phyloP scores from a whole-genome alignment of 2,797 vertebrate species.

The Iguana delicatissima region DNA sequence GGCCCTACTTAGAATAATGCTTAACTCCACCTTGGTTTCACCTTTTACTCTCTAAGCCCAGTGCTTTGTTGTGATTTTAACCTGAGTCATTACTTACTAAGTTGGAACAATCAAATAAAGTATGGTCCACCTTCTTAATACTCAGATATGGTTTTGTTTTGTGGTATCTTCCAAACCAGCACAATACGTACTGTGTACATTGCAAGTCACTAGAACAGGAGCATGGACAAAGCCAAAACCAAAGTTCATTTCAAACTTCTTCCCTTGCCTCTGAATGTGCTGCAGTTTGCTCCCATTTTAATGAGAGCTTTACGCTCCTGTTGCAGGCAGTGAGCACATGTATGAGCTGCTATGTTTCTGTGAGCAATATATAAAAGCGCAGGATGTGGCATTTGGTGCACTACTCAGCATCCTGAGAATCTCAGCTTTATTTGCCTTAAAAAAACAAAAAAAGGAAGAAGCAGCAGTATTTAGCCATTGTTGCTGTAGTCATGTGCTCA shows the following conservation, averaged over 20 bases:
- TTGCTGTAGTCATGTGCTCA: not conserved
- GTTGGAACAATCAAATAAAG: not conserved
- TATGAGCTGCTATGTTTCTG: not conserved
- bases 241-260: constrained; percentile 19
- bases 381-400: not conserved
- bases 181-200: not conserved
- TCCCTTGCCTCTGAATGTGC: not conserved
- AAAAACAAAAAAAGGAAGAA: not conserved
- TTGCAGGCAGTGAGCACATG: not conserved
- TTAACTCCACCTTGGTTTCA: not conserved
- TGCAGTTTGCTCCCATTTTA: not conserved
- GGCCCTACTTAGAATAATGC: not conserved
- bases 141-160: not conserved
- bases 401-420: not conserved
- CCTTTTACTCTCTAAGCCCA: not conserved
- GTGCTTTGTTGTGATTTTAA: not conserved
- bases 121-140: not conserved
- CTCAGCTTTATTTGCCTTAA: not conserved
- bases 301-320: not conserved
- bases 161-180: not conserved
- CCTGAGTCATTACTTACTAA: not conserved
- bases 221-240: not conserved
- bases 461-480: not conserved
- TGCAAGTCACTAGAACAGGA: not conserved
- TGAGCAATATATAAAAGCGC: not conserved